Percentiles rank a stretch among this genome's conserved stretches.
Evolutionary conservation across 2,113 vertebrate genomes (phyloP).

Genomic region (Pseudonaja textilis): DNA sequence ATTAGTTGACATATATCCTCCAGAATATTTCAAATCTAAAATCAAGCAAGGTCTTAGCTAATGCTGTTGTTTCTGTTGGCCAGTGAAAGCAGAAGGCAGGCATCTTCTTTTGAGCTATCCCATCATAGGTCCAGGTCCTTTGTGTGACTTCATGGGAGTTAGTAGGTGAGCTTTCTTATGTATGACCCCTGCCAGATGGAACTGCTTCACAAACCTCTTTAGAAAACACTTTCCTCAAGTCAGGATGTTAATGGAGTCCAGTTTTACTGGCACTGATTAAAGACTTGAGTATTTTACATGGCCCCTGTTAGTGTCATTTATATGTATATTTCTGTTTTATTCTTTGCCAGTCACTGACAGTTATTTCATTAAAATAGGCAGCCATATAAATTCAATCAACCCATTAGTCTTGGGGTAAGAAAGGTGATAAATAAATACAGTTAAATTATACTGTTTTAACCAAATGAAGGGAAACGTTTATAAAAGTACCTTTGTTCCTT

Average conservation of each 20-base stretch:
- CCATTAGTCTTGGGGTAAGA: background rate
- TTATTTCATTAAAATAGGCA: background rate
- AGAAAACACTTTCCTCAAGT: background rate
- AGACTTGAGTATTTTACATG: background rate
- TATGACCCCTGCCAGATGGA: background rate
- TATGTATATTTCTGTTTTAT: background rate
- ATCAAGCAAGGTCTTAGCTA: background rate
- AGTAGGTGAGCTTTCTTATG: background rate
- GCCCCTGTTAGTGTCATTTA: background rate
- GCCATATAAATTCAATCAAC: background rate
- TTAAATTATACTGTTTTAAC: background rate
- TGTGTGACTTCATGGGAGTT: background rate
- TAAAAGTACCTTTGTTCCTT: background rate
- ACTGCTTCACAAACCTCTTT: background rate
- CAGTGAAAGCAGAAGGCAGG: background rate
- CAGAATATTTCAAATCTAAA: background rate
- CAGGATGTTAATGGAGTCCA: background rate
- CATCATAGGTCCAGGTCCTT: background rate
- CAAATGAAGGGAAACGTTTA: constrained; percentile 30
- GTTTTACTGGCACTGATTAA: background rate
- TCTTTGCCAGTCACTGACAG: background rate
- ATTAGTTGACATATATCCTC: background rate
- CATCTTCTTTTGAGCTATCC: background rate
- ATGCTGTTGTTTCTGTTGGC: background rate
- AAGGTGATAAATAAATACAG: background rate